phyloP scores from a whole-genome alignment of 2,797 vertebrate species.

The Xenentodon cancila region DNA sequence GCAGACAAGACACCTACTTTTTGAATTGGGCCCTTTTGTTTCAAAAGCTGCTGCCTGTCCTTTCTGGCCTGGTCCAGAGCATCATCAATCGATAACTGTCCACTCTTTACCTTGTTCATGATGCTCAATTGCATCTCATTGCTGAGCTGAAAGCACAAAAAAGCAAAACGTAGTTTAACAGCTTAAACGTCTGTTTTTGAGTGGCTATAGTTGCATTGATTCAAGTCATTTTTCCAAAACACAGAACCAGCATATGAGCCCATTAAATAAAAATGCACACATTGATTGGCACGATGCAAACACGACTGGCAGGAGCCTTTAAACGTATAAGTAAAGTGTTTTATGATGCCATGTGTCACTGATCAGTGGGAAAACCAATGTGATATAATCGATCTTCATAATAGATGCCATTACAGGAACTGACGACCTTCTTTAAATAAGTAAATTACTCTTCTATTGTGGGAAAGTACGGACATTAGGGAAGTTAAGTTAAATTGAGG shows the following conservation, averaged over 20 bases:
- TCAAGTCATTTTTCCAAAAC: no score
- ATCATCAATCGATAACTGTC: conserved; percentile 81
- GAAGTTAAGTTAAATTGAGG: conserved; percentile 52
- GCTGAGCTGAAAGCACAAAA: conserved; percentile 72
- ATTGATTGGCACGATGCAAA: no score
- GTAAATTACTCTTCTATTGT: not conserved
- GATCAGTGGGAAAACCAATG: conserved; percentile 12
- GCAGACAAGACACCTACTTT: conserved; percentile 47
- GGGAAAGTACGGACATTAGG: conserved; percentile 30
- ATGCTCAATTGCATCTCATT: conserved; percentile 86
- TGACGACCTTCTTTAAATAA: not conserved
- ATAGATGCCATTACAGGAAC: conserved; percentile 19
- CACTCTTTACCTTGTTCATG: conserved; percentile 84
- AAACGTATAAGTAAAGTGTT: no score
- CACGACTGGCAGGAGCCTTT: no score
- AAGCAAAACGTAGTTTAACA: no score
- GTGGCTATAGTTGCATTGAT: no score
- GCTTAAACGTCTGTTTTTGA: no score
- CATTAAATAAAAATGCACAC: no score
- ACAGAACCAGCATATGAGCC: no score
- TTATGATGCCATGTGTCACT: not conserved
- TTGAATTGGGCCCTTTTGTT: conserved; percentile 18
- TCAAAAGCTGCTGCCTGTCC: conserved; percentile 44
- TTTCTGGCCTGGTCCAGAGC: conserved; percentile 78
- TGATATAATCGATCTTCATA: conserved; percentile 2